These are phyloP conservation scores for Zophobas atratus DNA, from an alignment of 1,140 invertebrate species.

Conservation along the genomic window DNA sequence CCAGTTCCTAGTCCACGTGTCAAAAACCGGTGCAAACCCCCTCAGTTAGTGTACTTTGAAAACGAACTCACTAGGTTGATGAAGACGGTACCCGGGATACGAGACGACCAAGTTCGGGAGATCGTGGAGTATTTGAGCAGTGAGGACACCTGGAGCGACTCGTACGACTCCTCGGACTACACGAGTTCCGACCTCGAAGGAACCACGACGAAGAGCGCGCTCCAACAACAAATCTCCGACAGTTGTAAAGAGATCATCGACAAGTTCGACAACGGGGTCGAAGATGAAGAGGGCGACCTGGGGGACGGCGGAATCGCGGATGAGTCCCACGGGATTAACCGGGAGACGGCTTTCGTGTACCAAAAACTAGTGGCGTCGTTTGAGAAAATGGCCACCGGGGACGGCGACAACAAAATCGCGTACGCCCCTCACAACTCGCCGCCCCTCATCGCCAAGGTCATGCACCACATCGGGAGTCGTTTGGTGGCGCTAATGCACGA, in stretches of 20 bases:
- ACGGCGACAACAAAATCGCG: conserved; percentile 67
- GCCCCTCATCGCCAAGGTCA: conserved; percentile 91
- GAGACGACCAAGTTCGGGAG: conserved; percentile 91
- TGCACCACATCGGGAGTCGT: conserved; percentile 93
- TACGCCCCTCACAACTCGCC: conserved; percentile 81
- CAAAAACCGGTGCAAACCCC: conserved; percentile 79
- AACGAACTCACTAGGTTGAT: conserved; percentile 90
- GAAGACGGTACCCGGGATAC: conserved; percentile 92
- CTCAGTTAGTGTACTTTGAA: conserved; percentile 89
- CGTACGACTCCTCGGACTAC: conserved; percentile 92
- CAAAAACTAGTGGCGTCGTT: conserved; percentile 87
- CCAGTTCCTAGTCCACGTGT: conserved; percentile 73
- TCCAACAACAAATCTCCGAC: conserved; percentile 89
- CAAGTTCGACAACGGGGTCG: conserved; percentile 80
- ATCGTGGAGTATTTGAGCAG: conserved; percentile 93
- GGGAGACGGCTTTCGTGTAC: conserved; percentile 87
- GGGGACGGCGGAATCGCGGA: conserved; percentile 73
- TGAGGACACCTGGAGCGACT: conserved; percentile 94
- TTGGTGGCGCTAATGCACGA: conserved; percentile 94
- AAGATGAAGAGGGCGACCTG: conserved; percentile 70
- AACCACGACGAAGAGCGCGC: conserved; percentile 76
- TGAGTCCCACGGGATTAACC: conserved; percentile 73
- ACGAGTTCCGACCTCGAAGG: conserved; percentile 91
- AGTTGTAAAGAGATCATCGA: conserved; percentile 91
- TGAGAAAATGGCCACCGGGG: conserved; percentile 78